Evolutionary conservation across 2,113 vertebrate species (phyloP).

Genomic region (Pachypanchax playfairii): DNA sequence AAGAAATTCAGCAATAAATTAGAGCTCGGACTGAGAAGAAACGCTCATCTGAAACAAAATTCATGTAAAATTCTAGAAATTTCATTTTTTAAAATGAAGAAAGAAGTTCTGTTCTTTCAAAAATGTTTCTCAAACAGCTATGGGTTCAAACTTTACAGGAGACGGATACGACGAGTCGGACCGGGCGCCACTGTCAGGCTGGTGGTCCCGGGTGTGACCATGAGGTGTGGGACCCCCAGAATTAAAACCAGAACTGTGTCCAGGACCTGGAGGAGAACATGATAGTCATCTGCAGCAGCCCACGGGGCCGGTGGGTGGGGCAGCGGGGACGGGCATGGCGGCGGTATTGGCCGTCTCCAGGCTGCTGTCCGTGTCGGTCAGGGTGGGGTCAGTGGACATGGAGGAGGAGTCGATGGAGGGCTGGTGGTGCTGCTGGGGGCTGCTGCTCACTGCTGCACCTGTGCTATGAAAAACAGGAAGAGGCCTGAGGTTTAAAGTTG

Average conservation of each 20-base stretch:
- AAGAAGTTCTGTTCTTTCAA: conserved; percentile 61
- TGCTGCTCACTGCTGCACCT: conserved; percentile 95
- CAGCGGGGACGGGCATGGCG: conserved; percentile 25
- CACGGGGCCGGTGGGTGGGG: conserved; percentile 81
- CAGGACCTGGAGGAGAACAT: conserved; percentile 27
- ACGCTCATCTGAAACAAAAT: conserved; percentile 39
- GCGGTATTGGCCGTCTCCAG: conserved; percentile 74
- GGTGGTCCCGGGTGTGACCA: conserved; percentile 30
- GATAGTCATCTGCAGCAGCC: conserved; percentile 96
- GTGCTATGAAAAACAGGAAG: conserved; percentile 89
- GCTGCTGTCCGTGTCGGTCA: conserved; percentile 91
- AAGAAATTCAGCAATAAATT: conserved; percentile 77
- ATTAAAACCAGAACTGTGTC: too few relatives aligned
- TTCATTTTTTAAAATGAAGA: conserved; percentile 36
- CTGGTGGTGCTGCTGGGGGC: conserved; percentile 77
- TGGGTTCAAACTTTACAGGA: conserved; percentile 17
- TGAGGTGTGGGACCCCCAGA: too few relatives aligned
- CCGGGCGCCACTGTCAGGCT: conserved; percentile 35
- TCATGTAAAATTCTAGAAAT: conserved; percentile 31
- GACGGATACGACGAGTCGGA: conserved; percentile 13
- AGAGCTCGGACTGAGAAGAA: conserved; percentile 64
- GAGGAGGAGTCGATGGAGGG: conserved; percentile 83
- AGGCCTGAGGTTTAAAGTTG: conserved; percentile 78
- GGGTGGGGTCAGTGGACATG: conserved; percentile 87
- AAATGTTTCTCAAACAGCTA: conserved; percentile 64